These are phyloP conservation scores for Rotaria sp. DNA, from an alignment of 2,888 invertebrate genomes.

Conservation along the genomic window DNA sequence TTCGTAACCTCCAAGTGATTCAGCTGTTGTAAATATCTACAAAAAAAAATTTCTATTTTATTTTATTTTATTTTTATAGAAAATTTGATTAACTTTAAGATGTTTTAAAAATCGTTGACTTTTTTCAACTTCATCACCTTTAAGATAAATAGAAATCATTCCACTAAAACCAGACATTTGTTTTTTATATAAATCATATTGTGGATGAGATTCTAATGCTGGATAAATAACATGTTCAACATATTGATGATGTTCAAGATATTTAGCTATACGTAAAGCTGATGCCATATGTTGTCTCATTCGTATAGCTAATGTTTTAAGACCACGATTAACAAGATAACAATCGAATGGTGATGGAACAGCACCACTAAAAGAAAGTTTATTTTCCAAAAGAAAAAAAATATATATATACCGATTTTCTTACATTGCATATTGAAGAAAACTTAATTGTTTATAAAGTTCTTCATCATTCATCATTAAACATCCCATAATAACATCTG, in stretches of 20 bases:
- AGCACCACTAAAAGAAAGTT: slow-evolving; percentile 61
- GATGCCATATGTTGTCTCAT: slow-evolving; percentile 55
- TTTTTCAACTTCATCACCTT: slow-evolving; percentile 49
- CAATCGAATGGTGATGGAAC: slow-evolving; percentile 95
- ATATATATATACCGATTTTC: slow-evolving; percentile 44
- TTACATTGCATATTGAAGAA: slow-evolving; percentile 73
- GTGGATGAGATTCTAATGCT: slow-evolving; percentile 52
- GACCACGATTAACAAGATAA: slow-evolving; percentile 69
- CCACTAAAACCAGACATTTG: slow-evolving; percentile 56
- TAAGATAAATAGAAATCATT: slow-evolving; percentile 54
- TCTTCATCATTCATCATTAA: slow-evolving; percentile 68
- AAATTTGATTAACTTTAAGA: slow-evolving; percentile 47
- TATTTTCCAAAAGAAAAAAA: not conserved
- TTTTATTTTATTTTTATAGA: slow-evolving; percentile 5
- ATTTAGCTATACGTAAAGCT: slow-evolving; percentile 52
- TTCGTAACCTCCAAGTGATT: slow-evolving; percentile 54
- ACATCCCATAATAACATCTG: slow-evolving; percentile 92
- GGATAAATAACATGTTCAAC: slow-evolving; percentile 54
- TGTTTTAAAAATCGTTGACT: slow-evolving; percentile 48
- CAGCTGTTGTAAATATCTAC: slow-evolving; percentile 54
- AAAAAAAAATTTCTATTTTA: not conserved
- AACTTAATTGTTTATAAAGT: slow-evolving; percentile 67
- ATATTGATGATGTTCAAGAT: slow-evolving; percentile 48
- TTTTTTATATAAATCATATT: slow-evolving; percentile 51
- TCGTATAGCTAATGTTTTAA: slow-evolving; percentile 54